Conservation (phyloP, 2,113 vertebrate species). For the Alectura lathami region DNA sequence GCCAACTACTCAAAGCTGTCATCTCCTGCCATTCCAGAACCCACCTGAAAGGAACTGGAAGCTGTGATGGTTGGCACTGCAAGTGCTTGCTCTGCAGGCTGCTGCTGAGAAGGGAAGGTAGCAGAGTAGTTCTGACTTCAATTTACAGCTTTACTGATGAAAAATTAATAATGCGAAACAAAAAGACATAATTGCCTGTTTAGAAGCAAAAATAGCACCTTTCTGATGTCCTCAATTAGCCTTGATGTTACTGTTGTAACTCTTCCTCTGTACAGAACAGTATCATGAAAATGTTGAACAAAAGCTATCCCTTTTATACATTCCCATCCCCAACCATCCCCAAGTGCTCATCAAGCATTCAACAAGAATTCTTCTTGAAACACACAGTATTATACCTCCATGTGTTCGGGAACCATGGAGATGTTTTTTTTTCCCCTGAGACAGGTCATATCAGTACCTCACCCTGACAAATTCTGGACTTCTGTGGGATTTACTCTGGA, state of each 20-base stretch:
- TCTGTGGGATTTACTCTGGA: neutral
- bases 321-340: neutral
- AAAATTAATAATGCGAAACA: neutral
- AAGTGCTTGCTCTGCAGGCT: neutral
- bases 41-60: neutral
- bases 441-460: neutral
- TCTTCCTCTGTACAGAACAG: neutral
- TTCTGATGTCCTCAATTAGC: neutral
- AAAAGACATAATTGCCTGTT: neutral
- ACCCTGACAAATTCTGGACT: neutral
- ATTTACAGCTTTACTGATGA: neutral
- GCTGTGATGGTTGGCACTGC: neutral
- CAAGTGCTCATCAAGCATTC: neutral
- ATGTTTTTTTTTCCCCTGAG: neutral
- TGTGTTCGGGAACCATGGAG: neutral
- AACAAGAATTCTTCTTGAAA: neutral
- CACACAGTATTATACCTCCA: neutral
- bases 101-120: fast-evolving
- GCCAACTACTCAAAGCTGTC: neutral
- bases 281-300: neutral
- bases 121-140: fast-evolving
- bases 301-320: neutral
- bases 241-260: neutral
- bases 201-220: neutral
- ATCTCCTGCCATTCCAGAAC: neutral